These are phyloP conservation scores for Cyclargus thomasi DNA, from an alignment of 1,140 invertebrate genomes.

Conservation along the genomic window DNA sequence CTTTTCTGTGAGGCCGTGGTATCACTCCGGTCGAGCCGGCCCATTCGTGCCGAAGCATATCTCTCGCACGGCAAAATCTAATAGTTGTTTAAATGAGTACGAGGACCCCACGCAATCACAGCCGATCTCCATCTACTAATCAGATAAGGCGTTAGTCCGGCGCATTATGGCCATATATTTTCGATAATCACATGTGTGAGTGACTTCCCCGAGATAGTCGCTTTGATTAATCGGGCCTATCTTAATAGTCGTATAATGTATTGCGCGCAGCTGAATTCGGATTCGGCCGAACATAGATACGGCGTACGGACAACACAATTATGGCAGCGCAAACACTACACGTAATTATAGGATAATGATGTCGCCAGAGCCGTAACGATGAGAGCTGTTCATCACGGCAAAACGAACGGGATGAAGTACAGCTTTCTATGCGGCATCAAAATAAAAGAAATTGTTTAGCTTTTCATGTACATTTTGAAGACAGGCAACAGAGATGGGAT, in stretches of 20 bases:
- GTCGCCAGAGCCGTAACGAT: conserved; percentile 9
- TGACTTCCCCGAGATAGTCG: conserved; percentile 24
- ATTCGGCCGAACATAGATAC: conserved; percentile 23
- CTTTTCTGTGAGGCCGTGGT: too few relatives aligned
- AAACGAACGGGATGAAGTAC: conserved; percentile 13
- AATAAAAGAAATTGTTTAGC: not conserved
- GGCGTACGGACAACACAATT: conserved; percentile 24
- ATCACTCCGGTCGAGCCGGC: too few relatives aligned
- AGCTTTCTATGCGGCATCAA: not conserved
- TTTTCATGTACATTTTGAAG: not conserved
- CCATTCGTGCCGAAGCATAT: too few relatives aligned
- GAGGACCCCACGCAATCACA: not conserved
- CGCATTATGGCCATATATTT: not conserved
- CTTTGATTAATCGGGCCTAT: conserved; percentile 40
- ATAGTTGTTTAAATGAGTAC: not conserved
- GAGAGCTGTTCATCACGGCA: conserved; percentile 11
- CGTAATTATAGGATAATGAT: conserved; percentile 22
- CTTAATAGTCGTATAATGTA: conserved; percentile 34
- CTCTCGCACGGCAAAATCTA: too few relatives aligned
- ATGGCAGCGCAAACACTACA: conserved; percentile 24
- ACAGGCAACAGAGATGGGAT: not conserved
- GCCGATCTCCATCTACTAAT: not conserved
- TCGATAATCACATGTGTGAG: conserved; percentile 22
- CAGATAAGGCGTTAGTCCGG: not conserved
- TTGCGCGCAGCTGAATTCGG: conserved; percentile 27